Evolutionary conservation across 2,113 vertebrate species (phyloP), one percentile per base, ranked within the genome.

Genomic region (Siniperca knerii): DNA sequence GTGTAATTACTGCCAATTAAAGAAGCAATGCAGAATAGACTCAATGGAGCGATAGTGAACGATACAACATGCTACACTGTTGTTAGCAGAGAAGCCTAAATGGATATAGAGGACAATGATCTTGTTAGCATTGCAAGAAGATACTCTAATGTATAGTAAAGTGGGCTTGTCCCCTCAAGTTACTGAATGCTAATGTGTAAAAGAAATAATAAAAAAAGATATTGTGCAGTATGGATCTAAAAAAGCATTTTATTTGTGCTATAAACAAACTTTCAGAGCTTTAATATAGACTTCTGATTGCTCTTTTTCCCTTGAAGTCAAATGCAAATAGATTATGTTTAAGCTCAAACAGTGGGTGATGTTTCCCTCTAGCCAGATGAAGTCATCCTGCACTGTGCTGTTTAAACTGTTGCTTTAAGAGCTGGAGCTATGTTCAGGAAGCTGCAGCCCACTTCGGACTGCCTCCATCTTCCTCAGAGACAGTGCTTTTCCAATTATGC

Each of bases 1-100:
- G 66, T 81, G 76, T 88, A 91, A 91, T 92, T 89, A 93, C 75
- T 66, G 77, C 62, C 80, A 83, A 87, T 90, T 90, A 89, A 82
- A 85, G 84, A 9, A 40, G 87, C 75, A 72, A 54, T 70, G 83
- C 77, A 75, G 81, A 88, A 75, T 54, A 35, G 75, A 90, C 79
- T 81, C 64, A 89, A 76, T 83, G 79, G 81, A 69, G 86, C 44
- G 54, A 42, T n/a, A 3, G 64, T 55, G 74, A 85, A 46, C 2
- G 35, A 75, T 79, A 62, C 37, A 67, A 46, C 21, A 48, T 7
- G 73, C 73, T 61, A 35, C 35, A 55, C 0, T 65, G 44, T 75
- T 54, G 23, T 55, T 23, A 54, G 77, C 2, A 37, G 61, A 78
- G 55, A 18, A 37, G 61, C 68, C 57, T 64, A 75, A 87, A 65